Conservation (phyloP, 2,797 vertebrate species). For the Coracias cyanogaster region DNA sequence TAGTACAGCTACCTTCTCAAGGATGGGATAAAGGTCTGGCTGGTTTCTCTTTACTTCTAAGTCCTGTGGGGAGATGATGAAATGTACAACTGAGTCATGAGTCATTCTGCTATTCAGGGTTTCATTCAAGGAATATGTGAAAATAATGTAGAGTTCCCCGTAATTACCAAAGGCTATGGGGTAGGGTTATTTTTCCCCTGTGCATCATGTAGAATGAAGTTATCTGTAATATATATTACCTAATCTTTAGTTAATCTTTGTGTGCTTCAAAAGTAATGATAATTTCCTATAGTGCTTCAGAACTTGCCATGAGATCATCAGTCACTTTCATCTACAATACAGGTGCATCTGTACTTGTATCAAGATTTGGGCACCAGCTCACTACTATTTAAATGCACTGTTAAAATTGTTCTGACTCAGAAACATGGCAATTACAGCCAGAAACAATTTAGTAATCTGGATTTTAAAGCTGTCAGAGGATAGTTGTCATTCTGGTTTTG, state of each 20-base stretch:
- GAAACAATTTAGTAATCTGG: slow-evolving; percentile 30
- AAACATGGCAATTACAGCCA: neutral
- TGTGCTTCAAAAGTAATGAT: neutral
- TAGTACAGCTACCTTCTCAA: neutral
- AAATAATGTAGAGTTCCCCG: neutral
- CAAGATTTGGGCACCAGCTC: neutral
- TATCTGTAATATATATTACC: neutral
- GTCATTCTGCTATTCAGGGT: neutral
- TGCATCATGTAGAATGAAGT: neutral
- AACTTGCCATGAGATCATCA: neutral
- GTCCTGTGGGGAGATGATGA: neutral
- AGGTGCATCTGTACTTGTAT: neutral
- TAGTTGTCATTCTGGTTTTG: neutral
- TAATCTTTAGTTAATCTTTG: neutral
- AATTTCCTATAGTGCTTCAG: neutral
- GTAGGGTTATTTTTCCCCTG: neutral
- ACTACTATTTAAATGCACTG: neutral
- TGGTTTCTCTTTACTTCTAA: neutral
- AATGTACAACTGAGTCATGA: neutral
- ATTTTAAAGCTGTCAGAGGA: neutral
- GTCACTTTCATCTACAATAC: neutral
- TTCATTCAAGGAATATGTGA: neutral
- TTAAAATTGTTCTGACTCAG: slow-evolving; percentile 30
- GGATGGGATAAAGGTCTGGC: neutral
- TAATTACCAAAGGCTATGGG: neutral